phyloP scores from a whole-genome alignment of 2,888 invertebrate species.

The Incurvaria masculella region DNA sequence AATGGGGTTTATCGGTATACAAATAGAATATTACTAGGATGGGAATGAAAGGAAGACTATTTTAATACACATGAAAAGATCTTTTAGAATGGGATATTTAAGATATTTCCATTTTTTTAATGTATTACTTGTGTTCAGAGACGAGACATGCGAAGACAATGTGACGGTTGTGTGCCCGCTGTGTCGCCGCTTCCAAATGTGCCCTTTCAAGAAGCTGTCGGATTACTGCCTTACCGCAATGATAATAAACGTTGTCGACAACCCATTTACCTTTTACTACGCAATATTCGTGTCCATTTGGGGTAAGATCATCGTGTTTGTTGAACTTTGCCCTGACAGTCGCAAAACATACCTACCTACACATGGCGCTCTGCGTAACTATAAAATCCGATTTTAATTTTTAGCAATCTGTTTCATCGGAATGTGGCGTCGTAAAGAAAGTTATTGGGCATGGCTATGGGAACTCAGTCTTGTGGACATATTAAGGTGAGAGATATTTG shows the following conservation, averaged over 20 bases:
- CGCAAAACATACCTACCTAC: too few species aligned
- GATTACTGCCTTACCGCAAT: constrained; percentile 50
- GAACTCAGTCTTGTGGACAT: constrained; percentile 14
- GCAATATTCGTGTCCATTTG: constrained; percentile 28
- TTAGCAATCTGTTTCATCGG: constrained; percentile 13
- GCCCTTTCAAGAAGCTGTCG: constrained; percentile 46
- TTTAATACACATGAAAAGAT: too few species aligned
- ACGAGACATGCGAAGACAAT: constrained; percentile 22
- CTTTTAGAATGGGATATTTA: too few species aligned
- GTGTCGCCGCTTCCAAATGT: constrained; percentile 41
- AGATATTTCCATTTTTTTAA: not conserved
- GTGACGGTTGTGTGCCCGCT: constrained; percentile 53
- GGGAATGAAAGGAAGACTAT: too few species aligned
- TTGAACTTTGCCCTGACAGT: too few species aligned
- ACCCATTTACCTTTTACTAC: constrained; percentile 22
- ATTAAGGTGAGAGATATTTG: too few species aligned
- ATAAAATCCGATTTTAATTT: too few species aligned
- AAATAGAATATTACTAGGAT: too few species aligned
- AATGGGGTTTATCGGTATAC: too few species aligned
- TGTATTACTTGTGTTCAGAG: constrained; percentile 16
- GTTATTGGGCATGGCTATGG: constrained; percentile 20
- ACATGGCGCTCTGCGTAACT: too few species aligned
- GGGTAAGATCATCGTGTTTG: too few species aligned
- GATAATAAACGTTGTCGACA: constrained; percentile 32
- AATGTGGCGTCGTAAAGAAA: constrained; percentile 17